Conservation (phyloP, 2,797 vertebrate species). For the Xiphophorus birchmanni region DNA sequence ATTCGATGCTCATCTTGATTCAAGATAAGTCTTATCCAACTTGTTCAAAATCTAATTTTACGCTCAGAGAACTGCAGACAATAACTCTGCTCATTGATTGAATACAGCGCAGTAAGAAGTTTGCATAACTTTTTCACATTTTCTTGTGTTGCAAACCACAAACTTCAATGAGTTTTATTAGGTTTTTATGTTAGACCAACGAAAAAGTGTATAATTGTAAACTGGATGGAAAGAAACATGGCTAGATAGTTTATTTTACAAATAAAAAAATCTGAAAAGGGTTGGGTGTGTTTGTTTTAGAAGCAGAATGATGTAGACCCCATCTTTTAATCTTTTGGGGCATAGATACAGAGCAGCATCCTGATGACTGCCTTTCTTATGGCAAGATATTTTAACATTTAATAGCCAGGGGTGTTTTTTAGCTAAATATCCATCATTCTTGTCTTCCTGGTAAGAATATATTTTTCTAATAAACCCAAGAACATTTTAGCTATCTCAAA, state of each 20-base stretch:
- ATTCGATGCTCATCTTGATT: slow-evolving; percentile 17
- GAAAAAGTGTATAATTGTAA: background rate
- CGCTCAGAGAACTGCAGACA: slow-evolving; percentile 4
- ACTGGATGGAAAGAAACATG: background rate
- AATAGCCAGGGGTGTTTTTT: background rate
- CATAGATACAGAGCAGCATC: background rate
- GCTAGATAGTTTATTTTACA: background rate
- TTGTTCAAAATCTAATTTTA: slow-evolving; percentile 5
- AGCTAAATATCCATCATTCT: background rate
- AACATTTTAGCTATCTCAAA: background rate
- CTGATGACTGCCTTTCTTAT: background rate
- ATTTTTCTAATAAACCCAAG: background rate
- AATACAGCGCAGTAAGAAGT: slow-evolving; percentile 14
- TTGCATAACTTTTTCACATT: background rate
- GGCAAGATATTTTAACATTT: background rate
- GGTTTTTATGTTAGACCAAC: background rate
- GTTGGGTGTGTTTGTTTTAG: background rate
- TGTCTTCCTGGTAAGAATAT: background rate
- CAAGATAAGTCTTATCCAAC: slow-evolving; percentile 25
- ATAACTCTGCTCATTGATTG: slow-evolving; percentile 8
- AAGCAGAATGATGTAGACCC: background rate
- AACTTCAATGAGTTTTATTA: background rate
- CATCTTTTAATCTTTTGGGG: background rate
- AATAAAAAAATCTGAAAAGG: background rate
- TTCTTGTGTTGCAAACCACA: background rate